Evolutionary conservation across 2,113 vertebrate species (phyloP), one percentile per base, ranked within the genome.

Genomic region (Ptychochromis oligacanthus): DNA sequence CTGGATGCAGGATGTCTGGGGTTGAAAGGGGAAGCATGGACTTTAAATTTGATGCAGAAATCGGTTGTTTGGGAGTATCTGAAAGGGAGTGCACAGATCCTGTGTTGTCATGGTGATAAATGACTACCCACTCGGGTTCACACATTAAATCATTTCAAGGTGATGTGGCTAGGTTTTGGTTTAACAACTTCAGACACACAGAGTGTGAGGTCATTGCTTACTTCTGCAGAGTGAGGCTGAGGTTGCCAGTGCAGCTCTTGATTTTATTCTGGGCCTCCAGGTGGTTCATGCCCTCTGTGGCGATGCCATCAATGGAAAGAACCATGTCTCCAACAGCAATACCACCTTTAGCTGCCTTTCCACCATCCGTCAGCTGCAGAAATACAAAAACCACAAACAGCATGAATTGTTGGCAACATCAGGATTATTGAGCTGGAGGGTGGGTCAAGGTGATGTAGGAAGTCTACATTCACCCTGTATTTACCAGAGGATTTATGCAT

Each of bases 251-350:
- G 87, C 97, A 97, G 11, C 94, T 96, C 93, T 99, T 99, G 93
- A 99, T 99, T 95, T 98, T 99, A 96, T 98, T 99, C 93, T 99
- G 98, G 59, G 98, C 98, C 94, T 99, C 98, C 49, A 99, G 96
- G 78, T 99, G 98, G 93, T 98, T 98, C 98, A 99, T 98, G 58
- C 97, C 96, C 0, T 98, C 97, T 0, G 98, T 97, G 87, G 95
- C 95, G 92, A 99, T 95, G 56, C 98, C 98, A 34, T 98, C 97
- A 28, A 99, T 99, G 91, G 96, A 97, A 86, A 99, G 94, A 89
- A 99, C 97, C 91, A 97, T 85, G 46, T 99, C 98, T 13, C 98
- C 97, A 31, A 99, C 96, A 4, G 95, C 94, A 18, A 99, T 96
- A 0, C 96, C 95, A 1, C 97, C 97, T 91, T 94, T 96, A 57